Evolutionary conservation across 2,888 invertebrate genomes (phyloP).

Genomic region (Pterostichus niger): DNA sequence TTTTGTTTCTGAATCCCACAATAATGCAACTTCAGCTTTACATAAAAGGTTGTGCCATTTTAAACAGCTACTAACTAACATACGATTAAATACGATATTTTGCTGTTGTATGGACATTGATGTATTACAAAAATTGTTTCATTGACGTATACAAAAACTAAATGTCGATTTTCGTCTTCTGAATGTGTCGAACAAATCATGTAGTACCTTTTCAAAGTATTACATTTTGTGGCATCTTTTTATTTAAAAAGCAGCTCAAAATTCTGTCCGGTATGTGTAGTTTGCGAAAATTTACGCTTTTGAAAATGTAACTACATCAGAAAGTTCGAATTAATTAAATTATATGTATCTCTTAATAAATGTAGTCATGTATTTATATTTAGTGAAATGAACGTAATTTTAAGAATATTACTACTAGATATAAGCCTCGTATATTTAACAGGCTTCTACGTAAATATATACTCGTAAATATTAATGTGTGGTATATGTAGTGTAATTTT

Average conservation of each 20-base stretch:
- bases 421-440: conserved; percentile 54
- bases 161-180: conserved; percentile 60
- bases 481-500: conserved; percentile 57
- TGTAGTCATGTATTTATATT: conserved; percentile 61
- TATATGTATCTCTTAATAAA: conserved; percentile 54
- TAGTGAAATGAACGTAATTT: conserved; percentile 58
- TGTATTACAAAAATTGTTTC: conserved; percentile 60
- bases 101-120: conserved; percentile 63
- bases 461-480: conserved; percentile 56
- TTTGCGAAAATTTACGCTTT: conserved; percentile 26
- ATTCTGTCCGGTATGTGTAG: conserved; percentile 42
- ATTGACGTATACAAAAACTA: conserved; percentile 58
- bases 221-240: conserved; percentile 40
- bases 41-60: conserved; percentile 63
- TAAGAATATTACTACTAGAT: conserved; percentile 38
- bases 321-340: conserved; percentile 34
- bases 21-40: conserved; percentile 62
- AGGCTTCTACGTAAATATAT: conserved; percentile 60
- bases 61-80: conserved; percentile 56
- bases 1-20: conserved; percentile 31
- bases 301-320: conserved; percentile 18
- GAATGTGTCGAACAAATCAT: conserved; percentile 25
- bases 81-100: conserved; percentile 56
- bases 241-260: conserved; percentile 29
- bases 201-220: conserved; percentile 17